phyloP scores from a whole-genome alignment of 1,140 invertebrate genomes.

The Periplaneta americana region DNA sequence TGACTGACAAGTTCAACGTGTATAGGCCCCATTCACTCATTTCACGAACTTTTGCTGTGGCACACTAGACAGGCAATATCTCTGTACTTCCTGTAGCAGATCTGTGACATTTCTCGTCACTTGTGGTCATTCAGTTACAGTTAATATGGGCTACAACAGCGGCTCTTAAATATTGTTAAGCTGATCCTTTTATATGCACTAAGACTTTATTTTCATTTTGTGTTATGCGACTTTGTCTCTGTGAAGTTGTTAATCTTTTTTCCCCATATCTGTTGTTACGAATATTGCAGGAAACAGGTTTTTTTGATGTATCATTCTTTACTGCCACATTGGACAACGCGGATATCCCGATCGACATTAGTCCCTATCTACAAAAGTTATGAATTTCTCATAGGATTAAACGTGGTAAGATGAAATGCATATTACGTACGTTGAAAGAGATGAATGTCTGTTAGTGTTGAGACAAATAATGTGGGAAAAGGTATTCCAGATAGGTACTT shows the following conservation, averaged over 20 bases:
- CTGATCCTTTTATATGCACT: neutral
- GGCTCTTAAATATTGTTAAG: too few species aligned
- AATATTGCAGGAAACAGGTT: neutral
- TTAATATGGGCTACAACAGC: too few species aligned
- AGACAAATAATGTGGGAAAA: too few species aligned
- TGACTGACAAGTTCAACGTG: too few species aligned
- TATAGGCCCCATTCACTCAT: too few species aligned
- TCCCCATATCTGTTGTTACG: neutral
- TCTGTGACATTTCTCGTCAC: too few species aligned
- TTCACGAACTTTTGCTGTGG: too few species aligned
- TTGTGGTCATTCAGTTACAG: too few species aligned
- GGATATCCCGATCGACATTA: neutral
- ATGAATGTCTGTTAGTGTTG: too few species aligned
- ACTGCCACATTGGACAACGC: neutral
- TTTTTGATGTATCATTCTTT: neutral
- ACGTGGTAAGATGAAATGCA: neutral
- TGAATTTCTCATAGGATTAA: neutral
- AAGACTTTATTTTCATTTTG: neutral
- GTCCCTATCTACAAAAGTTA: neutral
- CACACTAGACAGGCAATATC: too few species aligned
- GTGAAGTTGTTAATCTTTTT: neutral
- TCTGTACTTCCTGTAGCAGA: too few species aligned
- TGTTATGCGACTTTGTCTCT: neutral
- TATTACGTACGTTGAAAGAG: neutral
- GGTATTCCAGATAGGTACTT: too few species aligned